A percentile compares a stretch with the other conserved stretches of the same genome.
Conservation (phyloP, 2,113 vertebrate species). For the Oryzias javanicus region DNA sequence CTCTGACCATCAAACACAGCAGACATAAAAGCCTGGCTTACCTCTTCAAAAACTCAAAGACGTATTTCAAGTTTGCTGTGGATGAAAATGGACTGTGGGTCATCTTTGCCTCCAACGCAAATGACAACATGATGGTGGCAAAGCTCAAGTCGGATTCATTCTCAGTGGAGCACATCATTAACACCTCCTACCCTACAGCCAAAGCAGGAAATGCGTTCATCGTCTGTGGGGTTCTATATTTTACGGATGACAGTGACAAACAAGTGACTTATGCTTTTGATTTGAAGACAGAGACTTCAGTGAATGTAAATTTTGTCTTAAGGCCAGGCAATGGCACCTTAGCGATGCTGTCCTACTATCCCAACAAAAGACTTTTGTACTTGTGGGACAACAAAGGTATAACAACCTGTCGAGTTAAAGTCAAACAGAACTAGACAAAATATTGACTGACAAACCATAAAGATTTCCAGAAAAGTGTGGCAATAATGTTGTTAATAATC, state of each 20-base stretch:
- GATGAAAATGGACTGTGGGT: constrained; percentile 90
- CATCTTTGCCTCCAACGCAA: constrained; percentile 80
- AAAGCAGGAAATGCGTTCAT: constrained; percentile 91
- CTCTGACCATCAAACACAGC: constrained; percentile 76
- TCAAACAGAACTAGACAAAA: constrained; percentile 49
- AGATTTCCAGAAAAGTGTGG: too few species aligned
- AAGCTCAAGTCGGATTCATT: constrained; percentile 77
- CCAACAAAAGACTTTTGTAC: constrained; percentile 76
- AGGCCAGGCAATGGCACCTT: constrained; percentile 78
- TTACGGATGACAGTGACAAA: constrained; percentile 83
- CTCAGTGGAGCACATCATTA: constrained; percentile 71
- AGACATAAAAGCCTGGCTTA: constrained; percentile 82
- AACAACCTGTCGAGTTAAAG: constrained; percentile 80
- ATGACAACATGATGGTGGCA: constrained; percentile 80
- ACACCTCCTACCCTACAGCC: constrained; percentile 84
- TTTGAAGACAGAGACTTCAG: constrained; percentile 72
- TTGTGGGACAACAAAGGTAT: constrained; percentile 85
- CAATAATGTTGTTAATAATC: too few species aligned
- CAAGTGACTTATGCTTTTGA: constrained; percentile 86
- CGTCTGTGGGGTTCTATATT: constrained; percentile 82
- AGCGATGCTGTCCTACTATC: constrained; percentile 88
- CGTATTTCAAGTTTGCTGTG: constrained; percentile 87
- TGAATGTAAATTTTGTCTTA: constrained; percentile 80
- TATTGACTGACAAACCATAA: neutral
- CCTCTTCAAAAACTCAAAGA: constrained; percentile 88